Evolutionary conservation across 2,888 invertebrate species (phyloP), one percentile per base, ranked within the genome.

Genomic region (Lutraria lutraria): DNA sequence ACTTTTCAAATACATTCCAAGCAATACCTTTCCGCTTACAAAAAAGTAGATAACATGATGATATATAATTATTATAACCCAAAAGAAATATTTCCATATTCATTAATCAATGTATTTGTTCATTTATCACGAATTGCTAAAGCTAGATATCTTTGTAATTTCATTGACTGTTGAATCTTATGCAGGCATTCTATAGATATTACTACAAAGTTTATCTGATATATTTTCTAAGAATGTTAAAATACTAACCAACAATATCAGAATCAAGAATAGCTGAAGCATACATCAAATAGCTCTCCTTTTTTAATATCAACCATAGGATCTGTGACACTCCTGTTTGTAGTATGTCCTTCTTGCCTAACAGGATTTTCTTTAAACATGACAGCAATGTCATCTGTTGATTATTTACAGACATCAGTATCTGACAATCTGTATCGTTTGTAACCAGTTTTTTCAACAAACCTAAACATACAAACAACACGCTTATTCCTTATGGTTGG

Each of bases 201-300:
- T 43, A 43, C 43, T 4, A 43, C 2, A 8, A 43, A 43, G 43
- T 43, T 8, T 4, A 43, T 43, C 43, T 43, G 43, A 43, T 43
- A 43, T 2, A 8, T 2, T 8, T 43, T 43, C 8, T 2, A 4
- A 43, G 43, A 8, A 43, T 43, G 43, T 25, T 29, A 13, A 31
- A 16, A 31, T 53, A 43, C 21, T 68, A 88, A 94, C 94, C 94
- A 80, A 93, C 89, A 53, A 94, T 83, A 87, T 94, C 94, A n/a
- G 93, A 93, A 25, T 93, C 90, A 52, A 94, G 85, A 15, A 94
- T 87, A 25, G 86, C 79, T 10, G 76, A 53, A n/a, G 88, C 91
- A 89, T 93, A 92, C 29, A 83, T 56, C 16, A 81, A n/a, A 4
- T 81, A 54, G 13, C 87, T 83, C 25, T 89, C 80, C 43, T 90